phyloP scores from a whole-genome alignment of 2,797 vertebrate species.

The Sitta carolinensis region DNA sequence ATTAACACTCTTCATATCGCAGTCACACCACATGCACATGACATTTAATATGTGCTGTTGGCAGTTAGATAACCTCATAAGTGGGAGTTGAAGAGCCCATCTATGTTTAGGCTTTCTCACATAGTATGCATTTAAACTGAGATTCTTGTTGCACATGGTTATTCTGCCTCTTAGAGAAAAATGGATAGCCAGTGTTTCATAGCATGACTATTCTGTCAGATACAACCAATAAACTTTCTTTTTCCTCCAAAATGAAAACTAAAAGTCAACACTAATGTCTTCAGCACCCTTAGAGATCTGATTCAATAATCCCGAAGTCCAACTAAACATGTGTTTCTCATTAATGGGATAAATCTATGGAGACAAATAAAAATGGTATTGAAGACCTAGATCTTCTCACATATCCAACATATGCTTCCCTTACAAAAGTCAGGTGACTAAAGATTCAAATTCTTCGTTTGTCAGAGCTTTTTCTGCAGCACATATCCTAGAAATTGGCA shows the following conservation, averaged over 20 bases:
- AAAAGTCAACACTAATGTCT: background rate
- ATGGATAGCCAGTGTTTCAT: background rate
- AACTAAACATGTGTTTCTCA: background rate
- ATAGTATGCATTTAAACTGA: background rate
- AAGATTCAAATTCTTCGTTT: background rate
- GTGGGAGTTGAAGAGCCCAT: constrained; percentile 1
- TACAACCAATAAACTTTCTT: background rate
- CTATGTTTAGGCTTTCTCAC: constrained; percentile 46
- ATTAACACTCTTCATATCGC: constrained; percentile 6
- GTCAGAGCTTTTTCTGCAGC: background rate
- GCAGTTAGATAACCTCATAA: constrained; percentile 55
- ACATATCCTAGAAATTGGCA: background rate
- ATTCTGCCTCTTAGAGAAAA: background rate
- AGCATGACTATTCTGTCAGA: background rate
- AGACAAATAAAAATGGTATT: background rate
- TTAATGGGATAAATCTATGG: background rate
- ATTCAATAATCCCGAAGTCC: background rate
- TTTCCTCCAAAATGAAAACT: background rate
- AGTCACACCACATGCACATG: constrained; percentile 2
- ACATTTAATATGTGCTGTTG: constrained; percentile 44
- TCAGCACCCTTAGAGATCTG: background rate
- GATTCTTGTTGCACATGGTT: background rate
- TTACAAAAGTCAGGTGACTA: background rate
- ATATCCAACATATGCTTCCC: background rate
- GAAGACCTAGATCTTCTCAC: background rate